Percentiles rank a stretch among this genome's conserved stretches.
Conservation (phyloP, 2,888 invertebrate species). For the Ormyrus pomaceus region DNA sequence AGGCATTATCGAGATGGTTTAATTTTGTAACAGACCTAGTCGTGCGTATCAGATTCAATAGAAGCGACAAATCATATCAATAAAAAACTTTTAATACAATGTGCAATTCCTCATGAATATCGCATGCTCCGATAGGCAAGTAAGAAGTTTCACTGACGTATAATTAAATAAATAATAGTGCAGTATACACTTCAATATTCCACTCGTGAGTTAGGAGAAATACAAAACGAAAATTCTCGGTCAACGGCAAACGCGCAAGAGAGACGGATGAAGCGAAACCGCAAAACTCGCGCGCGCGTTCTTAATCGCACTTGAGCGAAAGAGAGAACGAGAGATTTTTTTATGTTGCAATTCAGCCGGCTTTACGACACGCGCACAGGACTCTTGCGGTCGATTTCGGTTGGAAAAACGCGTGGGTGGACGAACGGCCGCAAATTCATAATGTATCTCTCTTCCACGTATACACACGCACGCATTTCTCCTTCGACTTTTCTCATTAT, state of each 20-base stretch:
- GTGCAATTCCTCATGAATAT: too few species aligned
- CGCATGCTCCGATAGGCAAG: too few species aligned
- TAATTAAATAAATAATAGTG: conserved; percentile 4
- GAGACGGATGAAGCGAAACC: conserved; percentile 20
- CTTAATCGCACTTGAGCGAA: not conserved
- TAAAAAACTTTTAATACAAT: too few species aligned
- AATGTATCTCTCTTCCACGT: not conserved
- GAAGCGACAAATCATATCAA: too few species aligned
- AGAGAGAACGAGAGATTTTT: conserved; percentile 7
- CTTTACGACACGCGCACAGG: conserved; percentile 27
- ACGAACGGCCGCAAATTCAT: not conserved
- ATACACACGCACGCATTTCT: not conserved
- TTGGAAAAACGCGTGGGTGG: conserved; percentile 42
- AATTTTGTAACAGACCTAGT: too few species aligned
- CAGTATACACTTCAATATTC: not conserved
- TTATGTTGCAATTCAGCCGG: conserved; percentile 26
- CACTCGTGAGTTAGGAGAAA: not conserved
- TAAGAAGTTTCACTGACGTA: too few species aligned
- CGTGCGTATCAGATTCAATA: not conserved
- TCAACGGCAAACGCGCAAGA: conserved; percentile 1
- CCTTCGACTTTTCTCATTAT: conserved; percentile 47
- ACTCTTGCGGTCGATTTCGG: conserved; percentile 24
- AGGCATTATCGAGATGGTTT: too few species aligned
- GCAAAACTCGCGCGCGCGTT: conserved; percentile 23
- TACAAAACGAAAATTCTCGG: not conserved